Base-by-base conservation (phyloP, 2,888 invertebrate genomes). In the Ryuthela nishihirai region DNA sequence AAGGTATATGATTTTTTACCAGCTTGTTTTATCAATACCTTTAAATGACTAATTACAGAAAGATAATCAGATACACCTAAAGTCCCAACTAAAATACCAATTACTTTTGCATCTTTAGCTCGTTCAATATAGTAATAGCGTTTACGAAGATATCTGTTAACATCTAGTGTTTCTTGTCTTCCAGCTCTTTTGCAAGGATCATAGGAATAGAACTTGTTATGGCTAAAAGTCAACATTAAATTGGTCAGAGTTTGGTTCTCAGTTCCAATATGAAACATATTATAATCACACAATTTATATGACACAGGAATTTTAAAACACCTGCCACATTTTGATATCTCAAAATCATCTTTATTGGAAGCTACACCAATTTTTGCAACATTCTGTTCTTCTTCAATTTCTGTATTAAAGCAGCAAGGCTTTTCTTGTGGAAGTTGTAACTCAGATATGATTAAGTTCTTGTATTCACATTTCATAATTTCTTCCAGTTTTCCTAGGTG, bases 31-130 rank as follows among this genome's bases (percentile, higher is more conserved):
- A 91, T 83, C 46, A 92, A 76, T 46, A 79, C 74, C 72, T 88
- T 85, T 67, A 93, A 75, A 52, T 85, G 80, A n/a, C 79, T 79
- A 9, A 94, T 84, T 7, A 87, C 82, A 52, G 83, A 80, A 35
- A 86, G 77, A 67, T 87, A 90, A 67, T 88, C 84, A 48, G 85
- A 81, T 9, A 93, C 86, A 3, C 88, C 88, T 7, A 97, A 78
- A 24, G 94, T 94, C 54, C 90, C 94, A n/a, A 93, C 84, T 12
- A 97, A 81, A 42, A 98, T 84, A 1, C 94, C 97, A 32, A 95
- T 79, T 4, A 85, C 84, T 65, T 81, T 79, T 1, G 94, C 90
- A 78, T 97, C 95, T 73, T 88, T 92, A 62, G 93, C 85, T 73
- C 87, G 88, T 76, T 98, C 97, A 23, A 93, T 82, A 46, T 93